A percentile compares a stretch with the other conserved stretches of the same genome.
Evolutionary conservation across 1,140 invertebrate genomes (phyloP).

Genomic region (Nilaparvata lugens): DNA sequence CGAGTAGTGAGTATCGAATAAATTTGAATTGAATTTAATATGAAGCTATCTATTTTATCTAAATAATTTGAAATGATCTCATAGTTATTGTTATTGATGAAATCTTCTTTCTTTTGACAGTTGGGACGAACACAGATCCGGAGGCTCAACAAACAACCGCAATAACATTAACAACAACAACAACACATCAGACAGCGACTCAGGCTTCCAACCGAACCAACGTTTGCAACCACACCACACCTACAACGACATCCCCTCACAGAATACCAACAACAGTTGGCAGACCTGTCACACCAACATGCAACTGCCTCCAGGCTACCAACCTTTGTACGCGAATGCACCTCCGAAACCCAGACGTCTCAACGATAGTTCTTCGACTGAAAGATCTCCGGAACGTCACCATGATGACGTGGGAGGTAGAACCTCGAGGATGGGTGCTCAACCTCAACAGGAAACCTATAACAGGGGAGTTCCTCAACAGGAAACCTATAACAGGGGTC

Average conservation of each 20-base stretch:
- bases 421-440: conserved; percentile 6
- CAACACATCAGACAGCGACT: conserved; percentile 25
- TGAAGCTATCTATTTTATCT: no score
- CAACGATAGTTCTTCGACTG: conserved; percentile 31
- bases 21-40: no score
- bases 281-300: not conserved
- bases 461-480: not conserved
- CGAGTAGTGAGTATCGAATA: no score
- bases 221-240: no score
- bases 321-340: conserved; percentile 80
- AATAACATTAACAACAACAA: conserved; percentile 24
- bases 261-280: not conserved
- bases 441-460: conserved; percentile 11
- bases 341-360: conserved; percentile 72
- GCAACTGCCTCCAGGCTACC: conserved; percentile 28
- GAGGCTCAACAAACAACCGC: conserved; percentile 14
- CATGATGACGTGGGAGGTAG: conserved; percentile 2
- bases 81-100: no score
- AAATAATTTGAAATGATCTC: no score
- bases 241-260: no score
- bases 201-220: conserved; percentile 39
- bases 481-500: not conserved
- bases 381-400: conserved; percentile 15
- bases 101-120: conserved; percentile 16
- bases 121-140: conserved; percentile 31